Conservation (phyloP, 2,797 vertebrate species). For the Leptatherina wallacei region DNA sequence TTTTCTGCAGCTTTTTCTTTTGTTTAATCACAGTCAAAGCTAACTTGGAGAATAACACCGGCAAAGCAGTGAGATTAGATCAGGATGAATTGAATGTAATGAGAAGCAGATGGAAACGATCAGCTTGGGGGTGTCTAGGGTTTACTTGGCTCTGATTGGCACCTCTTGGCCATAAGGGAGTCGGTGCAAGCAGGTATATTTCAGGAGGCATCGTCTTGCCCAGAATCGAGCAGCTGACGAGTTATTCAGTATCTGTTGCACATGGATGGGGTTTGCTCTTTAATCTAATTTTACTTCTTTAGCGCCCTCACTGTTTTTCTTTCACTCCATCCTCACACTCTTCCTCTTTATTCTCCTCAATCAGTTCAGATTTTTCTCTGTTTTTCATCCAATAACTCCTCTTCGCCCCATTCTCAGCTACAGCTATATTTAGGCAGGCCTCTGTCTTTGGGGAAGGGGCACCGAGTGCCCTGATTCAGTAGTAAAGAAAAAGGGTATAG, state of each 20-base stretch:
- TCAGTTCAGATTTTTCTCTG: neutral
- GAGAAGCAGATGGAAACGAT: constrained; percentile 48
- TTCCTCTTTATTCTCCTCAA: neutral
- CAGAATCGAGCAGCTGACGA: constrained; percentile 57
- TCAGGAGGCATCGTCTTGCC: constrained; percentile 52
- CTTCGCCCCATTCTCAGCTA: constrained; percentile 6
- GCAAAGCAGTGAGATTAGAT: constrained; percentile 18
- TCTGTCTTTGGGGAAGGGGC: constrained; percentile 27
- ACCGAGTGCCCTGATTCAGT: constrained; percentile 33
- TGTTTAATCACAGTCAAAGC: constrained; percentile 20
- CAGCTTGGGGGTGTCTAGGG: constrained; percentile 17
- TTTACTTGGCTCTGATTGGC: constrained; percentile 55
- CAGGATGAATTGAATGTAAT: constrained; percentile 36
- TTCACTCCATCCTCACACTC: neutral
- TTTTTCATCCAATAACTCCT: constrained; percentile 1
- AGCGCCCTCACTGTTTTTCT: neutral
- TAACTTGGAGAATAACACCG: constrained; percentile 22
- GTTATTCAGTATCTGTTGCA: constrained; percentile 56
- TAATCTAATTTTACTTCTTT: neutral
- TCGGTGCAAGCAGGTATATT: constrained; percentile 65
- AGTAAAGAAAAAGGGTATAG: constrained; percentile 21
- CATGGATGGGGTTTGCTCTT: constrained; percentile 8
- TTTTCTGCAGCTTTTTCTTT: constrained; percentile 24
- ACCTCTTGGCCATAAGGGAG: constrained; percentile 32
- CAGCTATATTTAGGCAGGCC: constrained; percentile 62